Evolutionary conservation across 2,888 invertebrate genomes (phyloP).

Genomic region (Hirtodrosophila trivittata): DNA sequence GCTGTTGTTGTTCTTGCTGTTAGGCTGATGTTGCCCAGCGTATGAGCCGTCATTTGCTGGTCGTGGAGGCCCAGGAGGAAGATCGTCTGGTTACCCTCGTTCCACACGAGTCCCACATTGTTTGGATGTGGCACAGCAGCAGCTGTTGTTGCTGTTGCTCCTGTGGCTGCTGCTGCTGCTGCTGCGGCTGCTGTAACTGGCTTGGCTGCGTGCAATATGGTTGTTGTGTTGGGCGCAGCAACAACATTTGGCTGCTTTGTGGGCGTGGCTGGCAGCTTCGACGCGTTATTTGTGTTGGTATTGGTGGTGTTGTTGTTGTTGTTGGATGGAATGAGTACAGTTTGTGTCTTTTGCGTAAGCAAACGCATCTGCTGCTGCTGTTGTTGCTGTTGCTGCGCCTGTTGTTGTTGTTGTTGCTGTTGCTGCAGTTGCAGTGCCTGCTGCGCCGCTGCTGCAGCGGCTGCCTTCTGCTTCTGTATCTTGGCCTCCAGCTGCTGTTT

Average conservation of each 20-base stretch:
- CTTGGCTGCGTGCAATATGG: slow-evolving; percentile 61
- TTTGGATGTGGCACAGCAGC: slow-evolving; percentile 78
- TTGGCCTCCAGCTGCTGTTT: slow-evolving; percentile 90
- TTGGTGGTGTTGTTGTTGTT: slow-evolving; percentile 58
- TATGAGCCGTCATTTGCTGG: slow-evolving; percentile 82
- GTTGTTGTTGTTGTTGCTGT: slow-evolving; percentile 61
- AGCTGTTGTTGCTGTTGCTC: slow-evolving; percentile 6
- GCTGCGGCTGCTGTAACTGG: slow-evolving; percentile 43
- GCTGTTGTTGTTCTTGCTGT: slow-evolving; percentile 69
- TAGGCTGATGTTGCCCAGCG: slow-evolving; percentile 78
- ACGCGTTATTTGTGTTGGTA: slow-evolving; percentile 38
- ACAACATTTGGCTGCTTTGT: slow-evolving; percentile 43
- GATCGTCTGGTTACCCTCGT: slow-evolving; percentile 86
- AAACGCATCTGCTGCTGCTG: slow-evolving; percentile 72
- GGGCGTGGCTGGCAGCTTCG: slow-evolving; percentile 59
- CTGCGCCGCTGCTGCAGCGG: slow-evolving; percentile 82
- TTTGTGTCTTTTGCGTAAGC: slow-evolving; percentile 84
- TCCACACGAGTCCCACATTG: slow-evolving; percentile 87
- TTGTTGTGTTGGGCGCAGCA: slow-evolving; percentile 32
- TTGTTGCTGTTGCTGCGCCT: slow-evolving; percentile 67
- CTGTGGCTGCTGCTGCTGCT: slow-evolving; percentile 26
- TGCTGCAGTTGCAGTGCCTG: slow-evolving; percentile 79
- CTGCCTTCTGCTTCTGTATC: slow-evolving; percentile 85
- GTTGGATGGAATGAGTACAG: slow-evolving; percentile 85
- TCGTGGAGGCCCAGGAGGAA: slow-evolving; percentile 85